Evolutionary conservation across 2,888 invertebrate genomes (phyloP).

Genomic region (Priocnemis perturbator): DNA sequence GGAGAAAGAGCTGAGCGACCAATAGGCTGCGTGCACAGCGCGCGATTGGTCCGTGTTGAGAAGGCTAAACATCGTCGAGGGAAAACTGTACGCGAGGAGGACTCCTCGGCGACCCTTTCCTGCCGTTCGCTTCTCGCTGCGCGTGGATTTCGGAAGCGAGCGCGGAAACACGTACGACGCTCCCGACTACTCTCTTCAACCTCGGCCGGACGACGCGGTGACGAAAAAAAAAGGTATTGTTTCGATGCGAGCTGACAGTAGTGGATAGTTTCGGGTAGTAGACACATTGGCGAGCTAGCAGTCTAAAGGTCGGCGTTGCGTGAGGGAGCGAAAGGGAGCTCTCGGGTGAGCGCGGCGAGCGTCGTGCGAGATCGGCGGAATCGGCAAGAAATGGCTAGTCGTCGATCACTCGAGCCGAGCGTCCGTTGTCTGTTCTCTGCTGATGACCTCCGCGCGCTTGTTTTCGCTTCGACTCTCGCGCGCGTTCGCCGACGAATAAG

Average conservation of each 20-base stretch:
- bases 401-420: too few species aligned
- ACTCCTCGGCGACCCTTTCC: slow-evolving; percentile 6
- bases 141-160: slow-evolving; percentile 14
- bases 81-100: slow-evolving; percentile 4
- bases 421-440: too few species aligned
- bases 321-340: too few species aligned
- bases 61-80: background rate
- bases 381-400: too few species aligned
- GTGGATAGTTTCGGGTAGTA: too few species aligned
- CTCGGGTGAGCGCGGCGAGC: too few species aligned
- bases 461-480: too few species aligned
- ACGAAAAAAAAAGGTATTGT: slow-evolving; percentile 35
- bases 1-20: slow-evolving; percentile 17
- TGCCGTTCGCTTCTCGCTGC: background rate
- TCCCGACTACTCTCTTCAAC: too few species aligned
- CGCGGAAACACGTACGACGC: background rate
- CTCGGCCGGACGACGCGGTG: background rate
- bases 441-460: too few species aligned
- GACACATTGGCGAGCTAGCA: too few species aligned
- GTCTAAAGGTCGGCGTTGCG: background rate
- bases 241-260: background rate
- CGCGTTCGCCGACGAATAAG: too few species aligned
- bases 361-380: too few species aligned
- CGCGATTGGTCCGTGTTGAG: slow-evolving; percentile 25
- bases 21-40: slow-evolving; percentile 22